A percentile compares a stretch with the other conserved stretches of the same genome.
phyloP scores from a whole-genome alignment of 2,888 invertebrate species.

The Neocrepidodera transversa region DNA sequence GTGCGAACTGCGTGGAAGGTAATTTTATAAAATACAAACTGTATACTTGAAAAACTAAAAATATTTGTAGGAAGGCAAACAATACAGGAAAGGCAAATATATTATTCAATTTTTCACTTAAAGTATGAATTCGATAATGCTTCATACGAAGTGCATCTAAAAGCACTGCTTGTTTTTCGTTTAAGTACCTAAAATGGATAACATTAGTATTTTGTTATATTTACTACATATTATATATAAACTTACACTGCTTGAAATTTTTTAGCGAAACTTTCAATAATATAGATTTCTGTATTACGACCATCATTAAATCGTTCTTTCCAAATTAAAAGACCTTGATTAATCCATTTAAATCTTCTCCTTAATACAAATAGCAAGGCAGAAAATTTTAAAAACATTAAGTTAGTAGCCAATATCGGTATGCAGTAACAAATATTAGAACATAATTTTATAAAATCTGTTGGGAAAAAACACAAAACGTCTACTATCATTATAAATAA shows the following conservation, averaged over 20 bases:
- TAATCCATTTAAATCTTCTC: slow-evolving; percentile 17
- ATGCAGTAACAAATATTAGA: slow-evolving; percentile 14
- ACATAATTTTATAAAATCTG: background rate
- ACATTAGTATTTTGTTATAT: background rate
- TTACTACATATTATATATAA: background rate
- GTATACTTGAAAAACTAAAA: slow-evolving; percentile 20
- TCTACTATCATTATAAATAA: slow-evolving; percentile 18
- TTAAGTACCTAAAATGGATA: slow-evolving; percentile 16
- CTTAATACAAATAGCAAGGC: slow-evolving; percentile 8
- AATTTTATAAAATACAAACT: slow-evolving; percentile 24
- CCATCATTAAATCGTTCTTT: background rate
- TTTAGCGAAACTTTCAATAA: background rate
- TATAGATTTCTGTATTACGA: background rate
- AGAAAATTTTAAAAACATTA: slow-evolving; percentile 11
- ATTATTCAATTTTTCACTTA: slow-evolving; percentile 7
- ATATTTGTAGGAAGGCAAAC: slow-evolving; percentile 21
- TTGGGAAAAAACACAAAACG: slow-evolving; percentile 14
- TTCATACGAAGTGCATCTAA: slow-evolving; percentile 17
- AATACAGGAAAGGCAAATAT: slow-evolving; percentile 18
- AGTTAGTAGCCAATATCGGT: slow-evolving; percentile 13
- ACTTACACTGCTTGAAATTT: slow-evolving; percentile 3
- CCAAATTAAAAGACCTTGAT: background rate
- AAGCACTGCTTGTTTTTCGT: slow-evolving; percentile 3
- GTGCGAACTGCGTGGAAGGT: slow-evolving; percentile 8
- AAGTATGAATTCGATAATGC: slow-evolving; percentile 6